Base-by-base conservation (phyloP, 1,140 invertebrate species). In the Grapholita molesta region DNA sequence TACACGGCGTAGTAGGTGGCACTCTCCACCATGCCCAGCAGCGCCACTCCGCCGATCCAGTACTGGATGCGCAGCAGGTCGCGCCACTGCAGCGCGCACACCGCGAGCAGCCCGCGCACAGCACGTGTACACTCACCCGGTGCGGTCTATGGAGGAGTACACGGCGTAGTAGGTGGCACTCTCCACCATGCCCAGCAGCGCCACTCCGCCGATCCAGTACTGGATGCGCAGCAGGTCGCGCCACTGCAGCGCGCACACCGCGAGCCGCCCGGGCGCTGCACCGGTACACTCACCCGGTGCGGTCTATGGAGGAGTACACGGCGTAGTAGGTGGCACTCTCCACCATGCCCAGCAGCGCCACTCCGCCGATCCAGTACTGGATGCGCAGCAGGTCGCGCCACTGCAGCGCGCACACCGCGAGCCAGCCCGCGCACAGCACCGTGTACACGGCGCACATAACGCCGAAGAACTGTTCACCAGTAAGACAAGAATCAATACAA, bases 351-450 rank as follows among this genome's bases (percentile, higher is more conserved):
- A 98, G 87, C 28, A 98, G 91, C 68, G 98, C 97, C 38, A 98
- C 97, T 35, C 94, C 97, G 6, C 96, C 97, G 83, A 99, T 98
- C 97, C 98, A 99, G 92, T 98, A 98, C 92, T 99, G 98, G 30
- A 99, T 96, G 57, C 97, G 92, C n/a, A 99, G 91, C 3, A 99
- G 90, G 86, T 99, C 98, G 70, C 96, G 92, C 97, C 97, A 99
- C 85, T 97, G 96, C 71, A 95, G 91, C 71, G 95, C 96, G 18
- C 96, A 97, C n/a, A 97, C 93, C 6, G 95, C 83, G 35, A 98
- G 92, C 98, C 98, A 99, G 33, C 94, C 93, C 4, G 97, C 77
- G n/a, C 97, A 97, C 81, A 96, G 94, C 52, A 96, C 85, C 0
- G 97, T 94, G 90, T 99, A 99, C 12, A 98, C 93, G 6, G 96